Conservation (phyloP, 2,797 vertebrate species). For the Acanthiza pusilla region DNA sequence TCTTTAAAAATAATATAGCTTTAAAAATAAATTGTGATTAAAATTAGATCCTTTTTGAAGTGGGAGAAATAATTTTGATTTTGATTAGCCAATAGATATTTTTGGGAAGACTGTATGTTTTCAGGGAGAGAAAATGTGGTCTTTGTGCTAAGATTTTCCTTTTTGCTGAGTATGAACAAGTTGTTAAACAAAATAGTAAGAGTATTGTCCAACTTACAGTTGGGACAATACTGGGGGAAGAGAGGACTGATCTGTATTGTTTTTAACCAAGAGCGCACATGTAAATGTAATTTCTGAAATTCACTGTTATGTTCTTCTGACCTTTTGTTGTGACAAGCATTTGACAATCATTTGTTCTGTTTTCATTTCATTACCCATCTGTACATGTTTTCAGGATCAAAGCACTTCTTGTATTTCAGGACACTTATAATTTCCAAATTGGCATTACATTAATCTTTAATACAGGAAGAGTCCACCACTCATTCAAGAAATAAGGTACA, state of each 20-base stretch:
- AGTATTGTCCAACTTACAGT: neutral
- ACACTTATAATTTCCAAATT: neutral
- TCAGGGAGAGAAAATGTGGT: neutral
- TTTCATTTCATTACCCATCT: neutral
- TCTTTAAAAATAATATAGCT: neutral
- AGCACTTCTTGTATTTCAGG: neutral
- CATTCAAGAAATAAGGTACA: neutral
- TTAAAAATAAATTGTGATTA: neutral
- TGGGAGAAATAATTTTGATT: neutral
- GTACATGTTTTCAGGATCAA: neutral
- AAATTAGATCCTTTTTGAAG: neutral
- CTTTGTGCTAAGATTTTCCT: neutral
- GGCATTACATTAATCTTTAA: neutral
- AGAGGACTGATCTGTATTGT: rapidly evolving
- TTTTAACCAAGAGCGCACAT: neutral
- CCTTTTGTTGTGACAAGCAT: neutral
- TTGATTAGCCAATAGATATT: neutral
- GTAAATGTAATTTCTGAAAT: neutral
- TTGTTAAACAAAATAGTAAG: neutral
- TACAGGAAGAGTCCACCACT: neutral
- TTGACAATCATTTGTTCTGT: neutral
- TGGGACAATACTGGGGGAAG: rapidly evolving
- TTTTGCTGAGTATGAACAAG: neutral
- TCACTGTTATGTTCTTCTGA: neutral
- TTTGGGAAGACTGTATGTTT: neutral